These are phyloP conservation scores for Charanyca ferruginea DNA, from an alignment of 2,888 invertebrate genomes.

Conservation along the genomic window DNA sequence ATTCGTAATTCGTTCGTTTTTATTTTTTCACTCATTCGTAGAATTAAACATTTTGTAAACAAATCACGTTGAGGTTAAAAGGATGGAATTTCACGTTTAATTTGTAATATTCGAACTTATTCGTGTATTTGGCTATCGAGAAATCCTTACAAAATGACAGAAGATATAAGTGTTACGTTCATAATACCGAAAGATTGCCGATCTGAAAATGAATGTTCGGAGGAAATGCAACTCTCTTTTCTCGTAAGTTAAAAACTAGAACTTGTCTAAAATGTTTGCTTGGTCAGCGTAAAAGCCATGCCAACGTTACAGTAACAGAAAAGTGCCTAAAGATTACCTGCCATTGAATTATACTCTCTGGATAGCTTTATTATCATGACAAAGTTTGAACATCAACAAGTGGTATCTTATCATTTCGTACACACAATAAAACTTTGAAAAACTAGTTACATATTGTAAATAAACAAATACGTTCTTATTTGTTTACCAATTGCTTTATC, in stretches of 20 bases:
- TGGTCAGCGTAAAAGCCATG: neutral
- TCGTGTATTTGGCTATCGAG: neutral
- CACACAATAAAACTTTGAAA: neutral
- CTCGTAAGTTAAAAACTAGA: slow-evolving; percentile 81
- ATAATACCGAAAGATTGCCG: slow-evolving; percentile 88
- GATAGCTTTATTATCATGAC: neutral
- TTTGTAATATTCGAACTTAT: neutral
- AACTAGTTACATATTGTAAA: neutral
- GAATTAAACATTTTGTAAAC: slow-evolving; percentile 63
- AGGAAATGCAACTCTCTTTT: slow-evolving; percentile 92
- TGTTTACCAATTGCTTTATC: neutral
- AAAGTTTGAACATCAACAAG: neutral
- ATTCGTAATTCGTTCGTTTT: neutral
- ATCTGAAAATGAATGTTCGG: slow-evolving; percentile 89
- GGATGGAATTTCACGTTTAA: slow-evolving; percentile 22
- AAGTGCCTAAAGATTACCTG: neutral
- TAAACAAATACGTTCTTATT: neutral
- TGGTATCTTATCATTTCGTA: neutral
- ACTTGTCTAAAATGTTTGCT: neutral
- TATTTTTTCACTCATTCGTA: slow-evolving; percentile 16
- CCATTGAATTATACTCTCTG: neutral
- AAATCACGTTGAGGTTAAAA: slow-evolving; percentile 58
- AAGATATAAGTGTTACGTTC: slow-evolving; percentile 88
- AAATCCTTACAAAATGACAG: slow-evolving; percentile 73
- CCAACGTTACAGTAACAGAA: neutral